Evolutionary conservation across 2,888 invertebrate genomes (phyloP).

Genomic region (Drosophila histrio): DNA sequence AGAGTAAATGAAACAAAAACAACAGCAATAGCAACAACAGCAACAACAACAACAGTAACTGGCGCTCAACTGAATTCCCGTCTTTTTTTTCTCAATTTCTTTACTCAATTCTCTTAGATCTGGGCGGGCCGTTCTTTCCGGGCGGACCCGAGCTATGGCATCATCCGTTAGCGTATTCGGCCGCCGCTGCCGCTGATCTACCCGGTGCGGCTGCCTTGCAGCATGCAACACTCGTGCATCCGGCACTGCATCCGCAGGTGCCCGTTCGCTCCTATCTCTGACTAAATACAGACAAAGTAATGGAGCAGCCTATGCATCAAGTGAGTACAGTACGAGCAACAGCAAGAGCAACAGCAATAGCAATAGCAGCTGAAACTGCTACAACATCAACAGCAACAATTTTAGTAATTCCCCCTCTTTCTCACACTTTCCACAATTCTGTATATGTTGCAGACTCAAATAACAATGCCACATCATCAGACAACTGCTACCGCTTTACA

Average conservation of each 20-base stretch:
- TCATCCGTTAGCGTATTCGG: constrained; percentile 93
- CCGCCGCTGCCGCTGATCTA: constrained; percentile 91
- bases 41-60: not conserved
- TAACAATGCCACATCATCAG: constrained; percentile 85
- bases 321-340: constrained; percentile 70
- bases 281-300: constrained; percentile 90
- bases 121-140: constrained; percentile 98
- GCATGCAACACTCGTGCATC: constrained; percentile 96
- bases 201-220: constrained; percentile 92
- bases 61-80: constrained; percentile 38
- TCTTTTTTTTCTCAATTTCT: constrained; percentile 29
- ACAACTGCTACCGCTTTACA: constrained; percentile 85
- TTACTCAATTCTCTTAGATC: constrained; percentile 86
- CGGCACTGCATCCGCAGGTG: constrained; percentile 98
- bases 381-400: not conserved
- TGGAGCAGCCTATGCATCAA: constrained; percentile 85
- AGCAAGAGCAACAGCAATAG: not conserved
- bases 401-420: not conserved
- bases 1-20: not conserved
- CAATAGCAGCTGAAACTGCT: not conserved
- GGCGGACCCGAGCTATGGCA: constrained; percentile 97
- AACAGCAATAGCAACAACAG: not conserved
- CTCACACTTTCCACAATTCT: not conserved
- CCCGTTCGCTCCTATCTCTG: constrained; percentile 98
- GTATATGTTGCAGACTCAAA: constrained; percentile 83